Conservation (phyloP, 1,140 invertebrate genomes). For the Drosophila watanabei region DNA sequence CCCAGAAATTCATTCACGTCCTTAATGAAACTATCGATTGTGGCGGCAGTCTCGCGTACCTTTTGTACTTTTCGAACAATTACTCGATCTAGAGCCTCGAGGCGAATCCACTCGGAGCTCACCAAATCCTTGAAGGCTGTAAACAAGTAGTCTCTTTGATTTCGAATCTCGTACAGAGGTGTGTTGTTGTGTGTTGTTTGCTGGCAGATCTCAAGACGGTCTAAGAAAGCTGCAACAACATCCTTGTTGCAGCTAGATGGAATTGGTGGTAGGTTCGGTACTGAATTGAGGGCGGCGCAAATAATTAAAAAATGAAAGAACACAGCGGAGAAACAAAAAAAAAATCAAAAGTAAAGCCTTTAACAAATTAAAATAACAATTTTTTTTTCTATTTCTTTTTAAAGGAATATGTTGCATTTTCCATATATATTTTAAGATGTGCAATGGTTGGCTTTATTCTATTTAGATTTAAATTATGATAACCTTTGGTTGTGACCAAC, state of each 20-base stretch:
- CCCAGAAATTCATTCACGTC: constrained; percentile 31
- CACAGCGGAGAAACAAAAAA: constrained; percentile 25
- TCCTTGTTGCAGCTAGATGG: constrained; percentile 51
- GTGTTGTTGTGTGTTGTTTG: background rate
- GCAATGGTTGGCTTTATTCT: background rate
- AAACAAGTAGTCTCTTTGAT: constrained; percentile 43
- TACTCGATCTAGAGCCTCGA: background rate
- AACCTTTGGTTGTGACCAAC: background rate
- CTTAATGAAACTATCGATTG: constrained; percentile 15
- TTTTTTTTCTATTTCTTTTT: background rate
- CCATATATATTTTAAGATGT: background rate
- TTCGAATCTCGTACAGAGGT: constrained; percentile 25
- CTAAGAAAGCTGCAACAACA: constrained; percentile 38
- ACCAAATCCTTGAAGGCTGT: constrained; percentile 43
- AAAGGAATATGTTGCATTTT: too few species aligned
- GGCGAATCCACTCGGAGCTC: constrained; percentile 1
- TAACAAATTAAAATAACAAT: background rate
- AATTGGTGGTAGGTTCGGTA: constrained; percentile 1
- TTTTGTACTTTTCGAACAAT: background rate
- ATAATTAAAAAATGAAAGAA: background rate
- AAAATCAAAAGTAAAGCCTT: constrained; percentile 11
- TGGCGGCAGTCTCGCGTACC: background rate
- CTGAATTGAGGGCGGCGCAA: constrained; percentile 5
- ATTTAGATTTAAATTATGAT: background rate
- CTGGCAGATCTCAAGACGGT: constrained; percentile 12